phyloP scores from a whole-genome alignment of 2,888 invertebrate species.

The Bursaphelenchus okinawaensis region DNA sequence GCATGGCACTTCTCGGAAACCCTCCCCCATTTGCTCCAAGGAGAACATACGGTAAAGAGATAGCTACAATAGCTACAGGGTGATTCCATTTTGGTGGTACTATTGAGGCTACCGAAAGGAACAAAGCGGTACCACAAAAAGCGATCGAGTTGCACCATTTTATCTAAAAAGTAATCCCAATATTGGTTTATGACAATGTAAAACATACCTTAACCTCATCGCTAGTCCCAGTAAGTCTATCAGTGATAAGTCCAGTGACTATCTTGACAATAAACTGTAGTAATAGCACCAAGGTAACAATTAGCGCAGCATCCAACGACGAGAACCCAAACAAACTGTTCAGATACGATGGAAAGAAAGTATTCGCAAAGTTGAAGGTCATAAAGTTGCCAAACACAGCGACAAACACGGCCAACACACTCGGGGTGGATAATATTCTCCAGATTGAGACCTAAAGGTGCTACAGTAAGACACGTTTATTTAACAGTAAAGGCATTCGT shows the following conservation, averaged over 20 bases:
- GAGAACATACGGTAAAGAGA: slow-evolving; percentile 14
- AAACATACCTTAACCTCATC: slow-evolving; percentile 6
- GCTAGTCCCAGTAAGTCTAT: slow-evolving; percentile 4
- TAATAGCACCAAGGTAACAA: slow-evolving; percentile 17
- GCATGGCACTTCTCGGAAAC: slow-evolving; percentile 38
- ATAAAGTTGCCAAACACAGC: slow-evolving; percentile 28
- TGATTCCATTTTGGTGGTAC: slow-evolving; percentile 1
- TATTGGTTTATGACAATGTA: neutral
- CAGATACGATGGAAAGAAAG: slow-evolving; percentile 24
- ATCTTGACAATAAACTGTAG: slow-evolving; percentile 22
- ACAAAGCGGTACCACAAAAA: slow-evolving; percentile 1
- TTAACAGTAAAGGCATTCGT: too few species aligned
- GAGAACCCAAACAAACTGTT: slow-evolving; percentile 13
- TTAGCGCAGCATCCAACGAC: slow-evolving; percentile 1
- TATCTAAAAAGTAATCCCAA: slow-evolving; percentile 3
- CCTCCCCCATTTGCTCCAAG: slow-evolving; percentile 47
- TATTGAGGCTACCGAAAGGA: neutral
- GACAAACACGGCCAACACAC: slow-evolving; percentile 17
- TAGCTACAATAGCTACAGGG: neutral
- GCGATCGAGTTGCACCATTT: slow-evolving; percentile 18
- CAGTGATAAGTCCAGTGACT: slow-evolving; percentile 15
- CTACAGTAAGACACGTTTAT: neutral
- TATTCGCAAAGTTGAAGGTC: slow-evolving; percentile 24
- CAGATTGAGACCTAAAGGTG: slow-evolving; percentile 5
- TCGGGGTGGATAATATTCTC: slow-evolving; percentile 11